Percentiles rank a stretch among this genome's conserved stretches.
Evolutionary conservation across 1,140 invertebrate genomes (phyloP).

Genomic region (Drosophila kurseongensis): DNA sequence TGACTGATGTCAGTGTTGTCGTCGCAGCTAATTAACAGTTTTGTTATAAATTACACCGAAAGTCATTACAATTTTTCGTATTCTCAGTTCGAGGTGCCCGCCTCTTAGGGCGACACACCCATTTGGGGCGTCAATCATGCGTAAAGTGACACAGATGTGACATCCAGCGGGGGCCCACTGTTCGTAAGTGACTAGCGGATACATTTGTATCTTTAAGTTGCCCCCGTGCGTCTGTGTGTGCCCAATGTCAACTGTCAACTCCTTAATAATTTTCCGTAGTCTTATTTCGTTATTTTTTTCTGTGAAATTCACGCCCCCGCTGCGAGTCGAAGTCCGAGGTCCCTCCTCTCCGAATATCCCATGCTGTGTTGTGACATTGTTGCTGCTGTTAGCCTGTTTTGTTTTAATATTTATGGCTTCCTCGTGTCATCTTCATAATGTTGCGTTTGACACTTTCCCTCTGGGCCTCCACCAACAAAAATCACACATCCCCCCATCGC

Average conservation of each 20-base stretch:
- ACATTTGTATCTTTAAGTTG: slow-evolving; percentile 75
- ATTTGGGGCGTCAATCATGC: slow-evolving; percentile 80
- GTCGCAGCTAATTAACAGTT: slow-evolving; percentile 84
- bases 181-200: slow-evolving; percentile 47
- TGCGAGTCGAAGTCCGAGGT: slow-evolving; percentile 15
- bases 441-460: slow-evolving; percentile 83
- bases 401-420: slow-evolving; percentile 83
- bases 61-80: slow-evolving; percentile 69
- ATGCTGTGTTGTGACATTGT: slow-evolving; percentile 75
- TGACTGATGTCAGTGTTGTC: slow-evolving; percentile 78
- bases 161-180: slow-evolving; percentile 54
- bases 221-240: slow-evolving; percentile 17
- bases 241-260: slow-evolving; percentile 66
- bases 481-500: slow-evolving; percentile 45
- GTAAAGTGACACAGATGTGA: slow-evolving; percentile 75
- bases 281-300: slow-evolving; percentile 23
- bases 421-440: slow-evolving; percentile 84
- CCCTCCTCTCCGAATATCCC: slow-evolving; percentile 15
- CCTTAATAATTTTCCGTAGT: slow-evolving; percentile 68
- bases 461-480: slow-evolving; percentile 43
- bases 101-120: slow-evolving; percentile 22
- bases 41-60: slow-evolving; percentile 82
- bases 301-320: slow-evolving; percentile 54
- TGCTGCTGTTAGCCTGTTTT: slow-evolving; percentile 61
- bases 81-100: slow-evolving; percentile 24